Evolutionary conservation across 1,140 invertebrate species (phyloP), one percentile per base, ranked within the genome.

Genomic region (Helicoverpa zea): DNA sequence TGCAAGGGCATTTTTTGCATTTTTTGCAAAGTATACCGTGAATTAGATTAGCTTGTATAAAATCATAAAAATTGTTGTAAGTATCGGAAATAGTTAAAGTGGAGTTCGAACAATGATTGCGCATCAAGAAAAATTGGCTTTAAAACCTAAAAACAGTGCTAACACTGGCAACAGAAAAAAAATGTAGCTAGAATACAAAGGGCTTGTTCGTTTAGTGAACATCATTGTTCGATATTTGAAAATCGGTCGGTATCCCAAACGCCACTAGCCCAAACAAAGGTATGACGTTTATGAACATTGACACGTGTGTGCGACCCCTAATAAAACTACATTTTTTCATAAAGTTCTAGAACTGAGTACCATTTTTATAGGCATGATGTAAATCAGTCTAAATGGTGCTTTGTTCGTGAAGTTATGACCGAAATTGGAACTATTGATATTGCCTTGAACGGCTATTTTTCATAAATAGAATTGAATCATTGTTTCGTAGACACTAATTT

Each of bases 241-340:
- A 92, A 90, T 91, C 89, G 87, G 85, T 86, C 84, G 84, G 72
- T 90, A 91, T 91, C 89, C 90, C 75, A 79, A 76, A 84, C 68
- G 81, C 35, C 35, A 43, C 83, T 35, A 16, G 11, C 23, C 61
- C 80, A 85, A 84, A 90, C 83, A 90, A 87, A 87, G 87, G 83
- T 87, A 59, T 89, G 88, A 91, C 90, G 86, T 88, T 90, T 91
- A 92, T 90, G 88, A 90, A 89, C 83, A 83, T 83, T 80, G 81
- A 84, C 81, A 80, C 80, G 59, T 77, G 59, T 74, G 49, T 64
- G 52, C 87, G 85, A 88, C 89, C 85, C 81, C 80, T 82, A 81
- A 29, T 84, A 83, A 87, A 79, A 78, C 79, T 54, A 5, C 12
- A 30, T 49, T 47, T 59, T 74, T 74, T 74, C 43, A 3, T 3